Evolutionary conservation across 1,140 invertebrate genomes (phyloP).

Genomic region (Cataglyphis hispanica): DNA sequence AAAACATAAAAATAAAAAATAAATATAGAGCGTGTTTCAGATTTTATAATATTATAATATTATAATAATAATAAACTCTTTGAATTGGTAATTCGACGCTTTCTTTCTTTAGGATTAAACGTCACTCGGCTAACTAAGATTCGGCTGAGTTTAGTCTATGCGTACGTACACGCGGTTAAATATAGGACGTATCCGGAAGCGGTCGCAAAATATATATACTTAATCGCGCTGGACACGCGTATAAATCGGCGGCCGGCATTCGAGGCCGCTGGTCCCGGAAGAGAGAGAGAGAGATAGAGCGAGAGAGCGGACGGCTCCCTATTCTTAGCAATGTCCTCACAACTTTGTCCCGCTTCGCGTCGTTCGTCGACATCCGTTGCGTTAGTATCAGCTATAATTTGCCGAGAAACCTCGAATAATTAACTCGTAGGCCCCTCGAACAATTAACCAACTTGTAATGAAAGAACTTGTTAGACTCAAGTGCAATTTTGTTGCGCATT

Average conservation of each 20-base stretch:
- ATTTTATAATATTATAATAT: no score
- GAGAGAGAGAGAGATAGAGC: slow-evolving; percentile 26
- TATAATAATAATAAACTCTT: background rate
- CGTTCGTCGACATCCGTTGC: background rate
- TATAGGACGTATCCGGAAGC: slow-evolving; percentile 54
- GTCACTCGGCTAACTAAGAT: slow-evolving; percentile 25
- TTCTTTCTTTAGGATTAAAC: slow-evolving; percentile 32
- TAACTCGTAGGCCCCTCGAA: background rate
- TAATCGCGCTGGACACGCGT: slow-evolving; percentile 52
- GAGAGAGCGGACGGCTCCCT: slow-evolving; percentile 22
- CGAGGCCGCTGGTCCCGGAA: slow-evolving; percentile 46
- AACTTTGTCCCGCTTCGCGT: slow-evolving; percentile 44
- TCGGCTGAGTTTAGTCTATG: slow-evolving; percentile 25
- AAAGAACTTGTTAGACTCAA: slow-evolving; percentile 14
- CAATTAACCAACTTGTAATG: slow-evolving; percentile 52
- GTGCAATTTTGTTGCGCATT: slow-evolving; percentile 34
- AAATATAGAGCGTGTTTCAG: no score
- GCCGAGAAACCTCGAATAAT: background rate
- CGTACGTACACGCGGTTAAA: slow-evolving; percentile 31
- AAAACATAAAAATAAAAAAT: no score
- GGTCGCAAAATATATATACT: slow-evolving; percentile 54
- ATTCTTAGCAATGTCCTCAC: slow-evolving; percentile 55
- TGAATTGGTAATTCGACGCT: slow-evolving; percentile 27
- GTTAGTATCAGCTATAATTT: slow-evolving; percentile 16
- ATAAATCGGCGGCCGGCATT: slow-evolving; percentile 54